Percentiles rank a stretch among this genome's conserved stretches.
phyloP scores from a whole-genome alignment of 2,797 vertebrate species.

The Peromyscus aztecus region DNA sequence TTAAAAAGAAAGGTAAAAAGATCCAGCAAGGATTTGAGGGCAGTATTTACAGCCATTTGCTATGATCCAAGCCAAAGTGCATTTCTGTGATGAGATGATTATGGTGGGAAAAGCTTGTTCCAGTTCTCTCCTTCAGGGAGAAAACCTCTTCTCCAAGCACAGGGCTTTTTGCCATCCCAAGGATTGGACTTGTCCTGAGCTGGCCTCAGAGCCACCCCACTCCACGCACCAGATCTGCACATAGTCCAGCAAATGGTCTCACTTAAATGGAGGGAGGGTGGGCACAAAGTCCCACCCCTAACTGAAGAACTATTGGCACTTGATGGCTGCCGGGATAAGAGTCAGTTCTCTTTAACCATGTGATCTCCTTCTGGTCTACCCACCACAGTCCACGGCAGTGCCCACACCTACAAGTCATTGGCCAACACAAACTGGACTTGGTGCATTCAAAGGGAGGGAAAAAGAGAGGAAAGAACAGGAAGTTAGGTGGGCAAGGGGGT shows the following conservation, averaged over 20 bases:
- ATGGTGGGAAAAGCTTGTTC: background rate
- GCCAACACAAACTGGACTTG: background rate
- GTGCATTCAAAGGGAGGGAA: background rate
- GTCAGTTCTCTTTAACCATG: too few species aligned
- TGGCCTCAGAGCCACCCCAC: background rate
- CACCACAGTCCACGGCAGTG: too few species aligned
- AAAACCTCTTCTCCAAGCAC: background rate
- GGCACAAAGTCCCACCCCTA: background rate
- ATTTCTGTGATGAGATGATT: background rate
- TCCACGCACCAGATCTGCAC: background rate
- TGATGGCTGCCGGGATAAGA: background rate
- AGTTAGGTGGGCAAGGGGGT: background rate
- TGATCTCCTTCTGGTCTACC: background rate
- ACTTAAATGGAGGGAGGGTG: background rate
- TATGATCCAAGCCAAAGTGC: conserved; percentile 10
- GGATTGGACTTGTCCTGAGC: background rate
- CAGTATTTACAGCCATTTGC: background rate
- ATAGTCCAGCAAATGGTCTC: background rate
- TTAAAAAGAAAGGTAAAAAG: conserved; percentile 39
- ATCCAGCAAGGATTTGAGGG: background rate
- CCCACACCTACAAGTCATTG: background rate
- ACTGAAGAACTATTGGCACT: background rate
- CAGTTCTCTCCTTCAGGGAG: background rate
- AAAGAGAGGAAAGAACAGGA: background rate
- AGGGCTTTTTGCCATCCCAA: background rate